Conservation (phyloP, 2,888 invertebrate species). For the Nomada ruficornis region DNA sequence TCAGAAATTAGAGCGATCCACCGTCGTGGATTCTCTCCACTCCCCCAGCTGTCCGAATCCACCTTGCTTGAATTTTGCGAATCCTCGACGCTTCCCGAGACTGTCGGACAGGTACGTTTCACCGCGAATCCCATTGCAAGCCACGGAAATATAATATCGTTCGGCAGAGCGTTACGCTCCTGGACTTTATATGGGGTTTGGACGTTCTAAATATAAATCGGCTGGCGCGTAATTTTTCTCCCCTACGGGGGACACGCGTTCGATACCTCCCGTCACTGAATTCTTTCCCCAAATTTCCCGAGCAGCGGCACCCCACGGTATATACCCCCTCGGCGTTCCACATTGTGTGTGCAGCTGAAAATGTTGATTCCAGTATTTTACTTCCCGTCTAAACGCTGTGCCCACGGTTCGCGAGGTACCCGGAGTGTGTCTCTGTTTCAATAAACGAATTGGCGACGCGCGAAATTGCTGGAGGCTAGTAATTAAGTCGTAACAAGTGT, state of each 20-base stretch:
- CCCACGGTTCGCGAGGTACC: too few relatives aligned
- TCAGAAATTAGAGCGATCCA: not conserved
- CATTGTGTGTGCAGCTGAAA: too few relatives aligned
- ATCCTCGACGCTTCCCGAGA: not conserved
- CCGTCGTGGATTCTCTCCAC: too few relatives aligned
- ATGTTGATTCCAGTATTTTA: too few relatives aligned
- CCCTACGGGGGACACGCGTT: not conserved
- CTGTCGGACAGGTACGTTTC: not conserved
- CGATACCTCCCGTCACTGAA: slow-evolving; percentile 9
- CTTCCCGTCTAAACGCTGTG: too few relatives aligned
- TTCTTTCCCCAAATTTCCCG: not conserved
- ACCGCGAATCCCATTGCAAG: not conserved
- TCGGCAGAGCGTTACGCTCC: not conserved
- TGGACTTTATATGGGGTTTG: slow-evolving; percentile 20
- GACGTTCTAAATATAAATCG: slow-evolving; percentile 51
- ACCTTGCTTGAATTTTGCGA: not conserved
- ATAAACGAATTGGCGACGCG: too few relatives aligned
- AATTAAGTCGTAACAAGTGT: slow-evolving; percentile 39
- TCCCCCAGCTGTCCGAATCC: not conserved
- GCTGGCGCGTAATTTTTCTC: slow-evolving; percentile 31
- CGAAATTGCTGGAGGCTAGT: not conserved
- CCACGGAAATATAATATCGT: not conserved
- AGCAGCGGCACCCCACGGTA: not conserved
- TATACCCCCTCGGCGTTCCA: not conserved
- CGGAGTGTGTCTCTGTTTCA: too few relatives aligned